Conservation (phyloP, 2,888 invertebrate genomes). For the Platycheirus albimanus region DNA sequence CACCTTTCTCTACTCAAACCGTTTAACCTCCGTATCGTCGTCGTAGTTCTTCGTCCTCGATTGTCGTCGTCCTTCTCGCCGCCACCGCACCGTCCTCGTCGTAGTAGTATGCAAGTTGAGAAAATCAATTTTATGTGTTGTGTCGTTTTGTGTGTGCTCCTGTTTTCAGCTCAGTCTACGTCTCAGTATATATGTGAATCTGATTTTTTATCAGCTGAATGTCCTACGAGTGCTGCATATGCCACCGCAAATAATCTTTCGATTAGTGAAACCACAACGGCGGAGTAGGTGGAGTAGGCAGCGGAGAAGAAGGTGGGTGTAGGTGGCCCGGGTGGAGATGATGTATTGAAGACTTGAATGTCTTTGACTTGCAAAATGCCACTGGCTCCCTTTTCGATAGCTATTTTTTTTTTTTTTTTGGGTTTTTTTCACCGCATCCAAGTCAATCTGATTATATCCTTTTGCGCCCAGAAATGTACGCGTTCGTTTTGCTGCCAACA, state of each 20-base stretch:
- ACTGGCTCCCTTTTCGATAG: slow-evolving; percentile 45
- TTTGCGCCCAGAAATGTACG: slow-evolving; percentile 55
- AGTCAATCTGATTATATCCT: slow-evolving; percentile 72
- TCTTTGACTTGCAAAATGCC: slow-evolving; percentile 68
- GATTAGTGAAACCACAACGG: slow-evolving; percentile 63
- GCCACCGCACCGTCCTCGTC: slow-evolving; percentile 1
- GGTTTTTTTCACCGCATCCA: slow-evolving; percentile 55
- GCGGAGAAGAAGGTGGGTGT: not conserved
- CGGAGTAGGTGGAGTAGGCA: no score
- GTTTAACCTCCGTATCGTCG: slow-evolving; percentile 45
- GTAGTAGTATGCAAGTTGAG: slow-evolving; percentile 53
- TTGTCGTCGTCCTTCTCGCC: slow-evolving; percentile 17
- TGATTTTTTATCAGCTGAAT: slow-evolving; percentile 40
- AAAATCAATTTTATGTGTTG: slow-evolving; percentile 62
- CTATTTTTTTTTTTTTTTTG: slow-evolving; percentile 40
- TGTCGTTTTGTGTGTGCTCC: slow-evolving; percentile 20
- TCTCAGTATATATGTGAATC: slow-evolving; percentile 16
- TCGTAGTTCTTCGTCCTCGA: slow-evolving; percentile 28
- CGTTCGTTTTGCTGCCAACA: slow-evolving; percentile 20
- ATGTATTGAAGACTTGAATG: slow-evolving; percentile 64
- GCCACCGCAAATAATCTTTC: slow-evolving; percentile 73
- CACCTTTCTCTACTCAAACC: slow-evolving; percentile 51
- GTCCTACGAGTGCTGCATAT: slow-evolving; percentile 65
- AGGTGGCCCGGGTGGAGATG: slow-evolving; percentile 43
- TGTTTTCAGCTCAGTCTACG: not conserved